Conservation (phyloP, 2,888 invertebrate genomes). For the Apamea anceps region DNA sequence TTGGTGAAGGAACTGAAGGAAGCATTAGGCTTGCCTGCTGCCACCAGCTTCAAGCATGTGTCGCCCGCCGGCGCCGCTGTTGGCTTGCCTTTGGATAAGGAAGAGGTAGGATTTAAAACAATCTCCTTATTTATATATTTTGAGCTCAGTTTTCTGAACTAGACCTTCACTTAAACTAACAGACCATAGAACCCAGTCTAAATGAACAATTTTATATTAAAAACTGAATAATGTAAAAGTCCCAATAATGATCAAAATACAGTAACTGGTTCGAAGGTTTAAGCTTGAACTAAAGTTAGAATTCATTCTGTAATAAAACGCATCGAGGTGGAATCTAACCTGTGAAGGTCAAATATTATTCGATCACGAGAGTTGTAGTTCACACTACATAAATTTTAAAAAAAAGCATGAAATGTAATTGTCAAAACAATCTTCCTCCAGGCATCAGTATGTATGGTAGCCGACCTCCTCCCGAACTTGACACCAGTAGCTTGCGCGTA, state of each 20-base stretch:
- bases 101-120: slow-evolving; percentile 87
- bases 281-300: too few relatives aligned
- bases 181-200: neutral
- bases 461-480: slow-evolving; percentile 93
- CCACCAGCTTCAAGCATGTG: slow-evolving; percentile 99
- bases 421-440: slow-evolving; percentile 76
- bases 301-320: neutral
- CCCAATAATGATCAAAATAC: neutral
- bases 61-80: slow-evolving; percentile 99
- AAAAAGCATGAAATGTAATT: neutral
- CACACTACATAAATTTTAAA: too few relatives aligned
- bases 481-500: slow-evolving; percentile 97
- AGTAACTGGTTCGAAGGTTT: neutral
- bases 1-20: slow-evolving; percentile 96
- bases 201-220: neutral
- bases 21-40: slow-evolving; percentile 96
- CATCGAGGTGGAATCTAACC: neutral
- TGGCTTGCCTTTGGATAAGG: slow-evolving; percentile 93
- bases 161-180: neutral
- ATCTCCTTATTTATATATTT: neutral
- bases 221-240: neutral
- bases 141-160: neutral
- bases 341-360: neutral
- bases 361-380: too few relatives aligned
- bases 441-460: slow-evolving; percentile 98